These are phyloP conservation scores for Aphrocallistes beatrix DNA, from an alignment of 37 sponge, comb jelly and placozoan genomes.

Conservation along the genomic window DNA sequence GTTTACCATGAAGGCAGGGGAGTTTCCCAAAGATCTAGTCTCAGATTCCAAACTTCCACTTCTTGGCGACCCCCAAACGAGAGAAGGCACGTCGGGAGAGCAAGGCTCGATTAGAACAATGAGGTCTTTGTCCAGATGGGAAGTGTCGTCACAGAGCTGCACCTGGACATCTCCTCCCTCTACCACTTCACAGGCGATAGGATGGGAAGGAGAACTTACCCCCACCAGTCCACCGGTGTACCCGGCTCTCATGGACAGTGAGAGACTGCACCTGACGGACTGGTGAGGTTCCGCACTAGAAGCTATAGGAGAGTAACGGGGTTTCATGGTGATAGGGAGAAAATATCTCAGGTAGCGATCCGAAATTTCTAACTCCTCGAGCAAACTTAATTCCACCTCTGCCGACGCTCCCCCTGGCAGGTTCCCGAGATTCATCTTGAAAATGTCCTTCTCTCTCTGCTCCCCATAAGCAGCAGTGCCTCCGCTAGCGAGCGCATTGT, in stretches of 20 bases:
- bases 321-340: slow-evolving; percentile 22
- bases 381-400: slow-evolving; percentile 42
- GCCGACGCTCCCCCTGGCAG: slow-evolving; percentile 45
- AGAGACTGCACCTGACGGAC: too few species aligned
- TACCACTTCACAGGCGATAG: not conserved
- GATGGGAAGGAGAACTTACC: slow-evolving; percentile 15
- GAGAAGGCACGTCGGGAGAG: not conserved
- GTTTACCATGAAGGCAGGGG: not conserved
- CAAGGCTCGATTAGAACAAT: not conserved
- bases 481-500: slow-evolving; percentile 62
- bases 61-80: not conserved
- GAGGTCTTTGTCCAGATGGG: slow-evolving; percentile 19
- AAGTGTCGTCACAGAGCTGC: not conserved
- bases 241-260: not conserved
- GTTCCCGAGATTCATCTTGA: slow-evolving; percentile 58
- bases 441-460: slow-evolving; percentile 55
- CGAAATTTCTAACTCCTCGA: slow-evolving; percentile 39
- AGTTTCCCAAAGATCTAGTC: too few species aligned
- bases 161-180: not conserved
- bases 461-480: slow-evolving; percentile 50
- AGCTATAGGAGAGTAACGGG: slow-evolving; percentile 1
- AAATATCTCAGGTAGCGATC: not conserved
- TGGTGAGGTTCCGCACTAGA: too few species aligned
- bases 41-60: too few species aligned
- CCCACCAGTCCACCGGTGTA: not conserved